These are phyloP conservation scores for Seira sanloemensis DNA, from an alignment of 2,888 invertebrate genomes.

Conservation along the genomic window DNA sequence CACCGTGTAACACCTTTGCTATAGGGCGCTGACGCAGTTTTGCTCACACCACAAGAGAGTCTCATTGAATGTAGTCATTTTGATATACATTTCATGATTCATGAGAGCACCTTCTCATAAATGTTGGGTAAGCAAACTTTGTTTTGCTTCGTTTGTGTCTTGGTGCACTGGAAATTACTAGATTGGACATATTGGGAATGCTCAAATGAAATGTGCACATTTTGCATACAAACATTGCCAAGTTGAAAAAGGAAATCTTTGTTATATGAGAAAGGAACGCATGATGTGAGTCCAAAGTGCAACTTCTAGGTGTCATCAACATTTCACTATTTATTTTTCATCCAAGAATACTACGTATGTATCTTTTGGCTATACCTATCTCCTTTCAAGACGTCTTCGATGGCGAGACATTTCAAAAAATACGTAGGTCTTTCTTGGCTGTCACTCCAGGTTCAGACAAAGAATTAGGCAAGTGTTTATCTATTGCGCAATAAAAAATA, in stretches of 20 bases:
- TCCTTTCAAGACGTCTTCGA: background rate
- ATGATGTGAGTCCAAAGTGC: slow-evolving; percentile 9
- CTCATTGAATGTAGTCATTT: background rate
- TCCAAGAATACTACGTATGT: background rate
- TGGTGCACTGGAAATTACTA: slow-evolving; percentile 27
- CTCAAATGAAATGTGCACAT: background rate
- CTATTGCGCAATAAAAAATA: background rate
- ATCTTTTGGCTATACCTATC: background rate
- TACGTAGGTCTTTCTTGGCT: background rate
- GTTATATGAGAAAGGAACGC: background rate
- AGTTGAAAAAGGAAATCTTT: background rate
- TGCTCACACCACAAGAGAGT: background rate
- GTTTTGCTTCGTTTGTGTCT: background rate
- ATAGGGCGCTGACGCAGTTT: background rate
- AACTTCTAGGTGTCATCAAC: slow-evolving; percentile 23
- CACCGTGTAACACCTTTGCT: slow-evolving; percentile 5
- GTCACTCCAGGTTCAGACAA: background rate
- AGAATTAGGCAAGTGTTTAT: background rate
- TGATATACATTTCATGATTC: background rate
- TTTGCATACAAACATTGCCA: background rate
- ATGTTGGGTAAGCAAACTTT: background rate
- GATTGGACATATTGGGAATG: background rate
- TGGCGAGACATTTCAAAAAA: background rate
- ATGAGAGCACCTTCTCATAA: background rate
- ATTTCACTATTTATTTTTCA: background rate